Conservation (phyloP, 2,888 invertebrate genomes). For the Beris morrisii region DNA sequence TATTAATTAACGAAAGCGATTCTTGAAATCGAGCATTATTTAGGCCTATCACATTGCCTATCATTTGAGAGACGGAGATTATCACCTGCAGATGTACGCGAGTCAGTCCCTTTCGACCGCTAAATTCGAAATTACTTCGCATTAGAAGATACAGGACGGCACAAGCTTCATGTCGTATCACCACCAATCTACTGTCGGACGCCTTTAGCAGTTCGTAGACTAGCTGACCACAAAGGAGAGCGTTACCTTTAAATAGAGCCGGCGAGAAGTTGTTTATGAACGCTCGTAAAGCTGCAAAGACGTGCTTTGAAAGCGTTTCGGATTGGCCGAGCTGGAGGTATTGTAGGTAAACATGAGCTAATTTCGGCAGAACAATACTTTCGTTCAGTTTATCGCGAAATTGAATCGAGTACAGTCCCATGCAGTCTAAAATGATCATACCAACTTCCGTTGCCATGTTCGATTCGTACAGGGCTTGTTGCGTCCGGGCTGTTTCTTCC, state of each 20-base stretch:
- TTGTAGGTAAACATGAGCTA: conserved; percentile 84
- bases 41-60: conserved; percentile 85
- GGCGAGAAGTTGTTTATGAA: conserved; percentile 89
- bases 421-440: conserved; percentile 81
- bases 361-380: conserved; percentile 75
- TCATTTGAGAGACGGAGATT: conserved; percentile 91
- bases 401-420: conserved; percentile 82
- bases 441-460: conserved; percentile 89
- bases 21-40: conserved; percentile 95
- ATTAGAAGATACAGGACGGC: conserved; percentile 89
- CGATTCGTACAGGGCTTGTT: conserved; percentile 72
- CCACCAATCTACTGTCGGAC: conserved; percentile 83
- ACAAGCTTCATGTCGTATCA: conserved; percentile 86
- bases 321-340: conserved; percentile 88
- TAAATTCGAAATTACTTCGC: conserved; percentile 93
- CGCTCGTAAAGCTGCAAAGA: conserved; percentile 87
- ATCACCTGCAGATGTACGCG: conserved; percentile 92
- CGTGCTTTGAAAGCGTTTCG: conserved; percentile 84
- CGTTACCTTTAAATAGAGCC: conserved; percentile 83
- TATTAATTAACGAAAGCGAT: conserved; percentile 88
- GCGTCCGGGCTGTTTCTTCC: conserved; percentile 61
- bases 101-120: conserved; percentile 78
- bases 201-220: conserved; percentile 79
- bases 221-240: conserved; percentile 76
- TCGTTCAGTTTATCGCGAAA: conserved; percentile 65